These are phyloP conservation scores for Ctenomys sociabilis DNA, from an alignment of 2,113 vertebrate species.

Conservation along the genomic window DNA sequence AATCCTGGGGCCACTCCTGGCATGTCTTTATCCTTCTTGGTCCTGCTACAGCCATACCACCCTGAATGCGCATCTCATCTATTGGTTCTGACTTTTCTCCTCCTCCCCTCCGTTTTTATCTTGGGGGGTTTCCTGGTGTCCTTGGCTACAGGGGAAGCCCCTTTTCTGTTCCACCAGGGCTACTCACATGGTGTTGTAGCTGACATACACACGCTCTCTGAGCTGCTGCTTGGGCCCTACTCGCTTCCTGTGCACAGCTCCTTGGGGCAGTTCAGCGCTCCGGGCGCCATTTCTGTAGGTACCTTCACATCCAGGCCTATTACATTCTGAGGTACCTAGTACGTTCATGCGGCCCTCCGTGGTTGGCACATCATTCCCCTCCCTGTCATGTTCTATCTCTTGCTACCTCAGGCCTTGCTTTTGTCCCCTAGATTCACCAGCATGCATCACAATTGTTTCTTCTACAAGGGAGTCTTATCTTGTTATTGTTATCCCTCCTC, in stretches of 20 bases:
- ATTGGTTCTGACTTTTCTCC: neutral
- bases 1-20: neutral
- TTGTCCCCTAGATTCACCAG: too few relatives aligned
- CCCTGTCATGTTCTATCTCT: too few relatives aligned
- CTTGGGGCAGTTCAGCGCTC: neutral
- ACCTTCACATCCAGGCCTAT: too few relatives aligned
- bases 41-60: neutral
- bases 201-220: neutral
- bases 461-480: neutral
- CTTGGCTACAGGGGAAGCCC: neutral
- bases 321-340: too few relatives aligned
- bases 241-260: neutral
- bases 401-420: too few relatives aligned
- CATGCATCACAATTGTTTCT: neutral
- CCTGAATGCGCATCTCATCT: too few relatives aligned
- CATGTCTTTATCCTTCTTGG: neutral
- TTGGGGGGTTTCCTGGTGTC: neutral
- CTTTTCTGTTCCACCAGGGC: neutral
- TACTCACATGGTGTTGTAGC: neutral
- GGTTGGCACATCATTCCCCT: too few relatives aligned
- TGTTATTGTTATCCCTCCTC: neutral
- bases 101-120: neutral
- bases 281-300: neutral
- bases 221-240: neutral
- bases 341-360: too few relatives aligned